These are phyloP conservation scores for Eugnorisma glareosa DNA, from an alignment of 2,888 invertebrate genomes.

Conservation along the genomic window DNA sequence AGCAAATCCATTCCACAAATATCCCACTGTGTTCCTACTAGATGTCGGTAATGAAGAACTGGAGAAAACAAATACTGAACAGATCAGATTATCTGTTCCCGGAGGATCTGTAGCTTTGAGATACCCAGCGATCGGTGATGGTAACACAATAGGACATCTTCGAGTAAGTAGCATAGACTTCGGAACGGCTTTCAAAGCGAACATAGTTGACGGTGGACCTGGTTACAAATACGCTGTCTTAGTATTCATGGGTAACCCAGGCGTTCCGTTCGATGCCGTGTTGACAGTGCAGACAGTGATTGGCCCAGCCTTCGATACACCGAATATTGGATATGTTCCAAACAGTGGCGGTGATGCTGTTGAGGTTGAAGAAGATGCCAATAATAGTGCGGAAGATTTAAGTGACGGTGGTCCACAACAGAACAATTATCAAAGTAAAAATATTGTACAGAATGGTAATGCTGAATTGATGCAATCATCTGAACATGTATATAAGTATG, in stretches of 20 bases:
- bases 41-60: slow-evolving; percentile 88
- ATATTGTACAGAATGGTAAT: slow-evolving; percentile 63
- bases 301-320: slow-evolving; percentile 53
- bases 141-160: slow-evolving; percentile 83
- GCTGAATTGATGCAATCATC: slow-evolving; percentile 77
- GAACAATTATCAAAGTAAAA: slow-evolving; percentile 63
- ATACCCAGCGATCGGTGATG: slow-evolving; percentile 83
- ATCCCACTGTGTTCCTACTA: slow-evolving; percentile 85
- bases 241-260: slow-evolving; percentile 83
- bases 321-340: slow-evolving; percentile 57
- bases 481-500: slow-evolving; percentile 77
- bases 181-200: slow-evolving; percentile 85
- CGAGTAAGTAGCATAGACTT: slow-evolving; percentile 87
- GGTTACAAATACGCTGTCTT: slow-evolving; percentile 86
- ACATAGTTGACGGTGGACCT: slow-evolving; percentile 86
- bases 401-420: slow-evolving; percentile 74
- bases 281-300: slow-evolving; percentile 82
- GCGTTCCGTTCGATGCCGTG: slow-evolving; percentile 82
- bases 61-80: slow-evolving; percentile 82
- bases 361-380: slow-evolving; percentile 66
- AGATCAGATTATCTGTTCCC: slow-evolving; percentile 83
- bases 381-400: slow-evolving; percentile 73
- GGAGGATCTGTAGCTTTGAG: slow-evolving; percentile 85
- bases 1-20: slow-evolving; percentile 85
- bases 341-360: slow-evolving; percentile 48